phyloP scores from a whole-genome alignment of 2,888 invertebrate species.

The Sepiola atlantica region DNA sequence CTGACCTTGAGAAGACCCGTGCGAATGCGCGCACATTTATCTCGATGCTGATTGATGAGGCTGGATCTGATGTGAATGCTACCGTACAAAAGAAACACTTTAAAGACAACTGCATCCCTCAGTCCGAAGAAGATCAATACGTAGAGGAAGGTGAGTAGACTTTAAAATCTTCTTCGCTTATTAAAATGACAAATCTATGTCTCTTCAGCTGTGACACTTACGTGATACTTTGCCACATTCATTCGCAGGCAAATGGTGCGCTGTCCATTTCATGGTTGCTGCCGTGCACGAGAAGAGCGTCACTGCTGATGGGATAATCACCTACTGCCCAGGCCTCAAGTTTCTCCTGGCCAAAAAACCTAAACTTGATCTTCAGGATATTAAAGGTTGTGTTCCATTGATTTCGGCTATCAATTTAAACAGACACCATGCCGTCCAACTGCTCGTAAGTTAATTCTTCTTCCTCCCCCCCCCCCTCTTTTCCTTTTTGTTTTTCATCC shows the following conservation, averaged over 20 bases:
- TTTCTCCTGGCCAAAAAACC: slow-evolving; percentile 67
- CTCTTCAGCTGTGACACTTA: background rate
- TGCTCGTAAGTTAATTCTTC: slow-evolving; percentile 64
- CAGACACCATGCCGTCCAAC: slow-evolving; percentile 60
- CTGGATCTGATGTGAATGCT: slow-evolving; percentile 62
- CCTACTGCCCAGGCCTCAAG: slow-evolving; percentile 59
- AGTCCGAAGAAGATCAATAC: slow-evolving; percentile 58
- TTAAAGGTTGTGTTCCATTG: slow-evolving; percentile 70
- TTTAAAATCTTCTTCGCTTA: background rate
- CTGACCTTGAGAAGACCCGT: slow-evolving; percentile 54
- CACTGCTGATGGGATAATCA: slow-evolving; percentile 54
- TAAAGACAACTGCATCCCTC: slow-evolving; percentile 47
- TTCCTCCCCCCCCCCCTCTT: background rate
- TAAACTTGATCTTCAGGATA: slow-evolving; percentile 63
- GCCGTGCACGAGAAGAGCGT: slow-evolving; percentile 51
- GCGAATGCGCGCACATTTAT: slow-evolving; percentile 66
- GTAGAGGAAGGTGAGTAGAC: slow-evolving; percentile 57
- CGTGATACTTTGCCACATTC: slow-evolving; percentile 45
- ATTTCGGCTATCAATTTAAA: slow-evolving; percentile 66
- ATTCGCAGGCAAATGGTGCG: slow-evolving; percentile 65
- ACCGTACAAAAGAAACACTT: slow-evolving; percentile 61
- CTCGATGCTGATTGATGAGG: slow-evolving; percentile 62
- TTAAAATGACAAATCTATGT: background rate
- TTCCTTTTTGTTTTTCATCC: background rate
- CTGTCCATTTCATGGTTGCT: slow-evolving; percentile 68